phyloP scores from a whole-genome alignment of 2,888 invertebrate genomes.

The Catocala nupta region DNA sequence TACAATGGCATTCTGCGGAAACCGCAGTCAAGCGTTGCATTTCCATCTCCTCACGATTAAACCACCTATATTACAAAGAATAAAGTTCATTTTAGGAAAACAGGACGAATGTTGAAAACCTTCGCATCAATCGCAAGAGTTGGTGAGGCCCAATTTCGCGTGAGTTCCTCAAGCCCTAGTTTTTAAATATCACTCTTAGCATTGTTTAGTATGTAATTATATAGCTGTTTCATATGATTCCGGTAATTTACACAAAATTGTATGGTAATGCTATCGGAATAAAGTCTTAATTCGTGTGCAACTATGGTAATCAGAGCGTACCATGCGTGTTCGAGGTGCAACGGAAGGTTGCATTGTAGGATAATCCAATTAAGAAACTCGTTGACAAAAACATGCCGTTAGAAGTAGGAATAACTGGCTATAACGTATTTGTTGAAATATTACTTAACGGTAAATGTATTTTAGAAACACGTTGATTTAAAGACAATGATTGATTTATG shows the following conservation, averaged over 20 bases:
- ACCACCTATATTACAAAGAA: constrained; percentile 38
- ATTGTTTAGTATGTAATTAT: constrained; percentile 64
- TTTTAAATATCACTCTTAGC: constrained; percentile 60
- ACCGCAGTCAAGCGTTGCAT: constrained; percentile 62
- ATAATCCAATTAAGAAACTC: constrained; percentile 50
- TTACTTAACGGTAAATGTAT: constrained; percentile 42
- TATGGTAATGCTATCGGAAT: constrained; percentile 32
- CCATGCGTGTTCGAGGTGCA: constrained; percentile 60
- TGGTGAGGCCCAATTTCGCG: constrained; percentile 59
- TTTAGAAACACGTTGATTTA: constrained; percentile 32
- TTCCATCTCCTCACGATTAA: constrained; percentile 32
- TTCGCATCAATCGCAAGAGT: constrained; percentile 55
- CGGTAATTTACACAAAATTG: constrained; percentile 23
- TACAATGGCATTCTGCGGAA: constrained; percentile 73
- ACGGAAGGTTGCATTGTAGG: constrained; percentile 63
- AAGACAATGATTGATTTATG: constrained; percentile 13
- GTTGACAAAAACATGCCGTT: constrained; percentile 45
- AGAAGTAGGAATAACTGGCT: constrained; percentile 29
- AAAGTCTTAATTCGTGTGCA: constrained; percentile 43
- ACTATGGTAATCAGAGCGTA: constrained; percentile 61
- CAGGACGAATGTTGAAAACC: constrained; percentile 37
- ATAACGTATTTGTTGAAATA: constrained; percentile 38
- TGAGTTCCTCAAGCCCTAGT: constrained; percentile 63
- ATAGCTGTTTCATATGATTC: constrained; percentile 50
- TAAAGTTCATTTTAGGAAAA: constrained; percentile 47